Base-by-base conservation (phyloP, 1,140 invertebrate genomes). In the Ptiloglossa arizonensis region DNA sequence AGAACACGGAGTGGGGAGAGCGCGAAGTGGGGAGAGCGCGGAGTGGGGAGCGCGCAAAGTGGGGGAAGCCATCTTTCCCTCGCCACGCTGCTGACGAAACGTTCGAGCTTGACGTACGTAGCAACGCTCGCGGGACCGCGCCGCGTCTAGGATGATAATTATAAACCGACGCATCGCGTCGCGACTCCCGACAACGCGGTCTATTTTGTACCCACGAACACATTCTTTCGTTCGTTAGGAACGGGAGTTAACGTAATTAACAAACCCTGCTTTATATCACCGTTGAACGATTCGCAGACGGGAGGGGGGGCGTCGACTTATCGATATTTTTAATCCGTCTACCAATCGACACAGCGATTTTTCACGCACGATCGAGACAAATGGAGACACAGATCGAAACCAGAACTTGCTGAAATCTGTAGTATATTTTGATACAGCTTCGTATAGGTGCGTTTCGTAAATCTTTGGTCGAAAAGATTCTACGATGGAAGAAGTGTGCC, bases 91-190 rank as follows among this genome's bases (percentile, higher is more conserved):
- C 48, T n/a, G 5, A 8, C 15, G 19, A 62, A 62, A 41, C 29
- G 17, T 54, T 67, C 8, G 29, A 32, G 46, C 6, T 8, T 22
- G 24, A 44, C 57, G 46, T 52, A 38, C 71, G 27, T 68, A 69
- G 48, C 66, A 56, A 54, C 48, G 69, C 27, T 46, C 48, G 73
- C 70, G 63, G 56, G 52, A 76, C 48, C 62, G 66, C 59, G 27
- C 38, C 80, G 57, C 70, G 59, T 70, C 81, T 56, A 54, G 19
- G 44, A 41, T 48, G 81, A 83, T 84, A 84, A 84, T 84, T 83
- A 84, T 84, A 84, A 84, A 84, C 81, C 66, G 63, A 73, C 59
- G 56, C 73, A 13, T 27, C 19, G 35, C 67, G 22, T 15, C 41
- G 76, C 29, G 27, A 19, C n/a, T 50, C 52, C 41, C 54, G 64